A percentile compares a stretch with the other conserved stretches of the same genome.
Conservation (phyloP, 2,113 vertebrate species). For the Benitochromis conjunctus region DNA sequence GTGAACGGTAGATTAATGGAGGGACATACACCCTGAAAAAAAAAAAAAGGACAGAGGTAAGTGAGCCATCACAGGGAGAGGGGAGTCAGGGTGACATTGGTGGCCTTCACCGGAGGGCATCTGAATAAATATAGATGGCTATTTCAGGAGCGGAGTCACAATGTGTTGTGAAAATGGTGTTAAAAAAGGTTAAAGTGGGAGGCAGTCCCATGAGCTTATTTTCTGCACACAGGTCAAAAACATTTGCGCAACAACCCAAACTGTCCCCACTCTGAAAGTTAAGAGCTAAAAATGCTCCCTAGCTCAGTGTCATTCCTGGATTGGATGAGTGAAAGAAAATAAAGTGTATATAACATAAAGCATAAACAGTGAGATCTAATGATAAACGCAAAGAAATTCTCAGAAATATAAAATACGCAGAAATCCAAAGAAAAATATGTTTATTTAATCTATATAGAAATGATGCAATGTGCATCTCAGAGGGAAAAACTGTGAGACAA, state of each 20-base stretch:
- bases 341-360: neutral
- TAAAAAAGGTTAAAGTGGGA: neutral
- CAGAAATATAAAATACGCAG: neutral
- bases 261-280: neutral
- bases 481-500: conserved; percentile 63
- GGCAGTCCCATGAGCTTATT: neutral
- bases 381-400: neutral
- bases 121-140: neutral
- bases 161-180: neutral
- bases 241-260: neutral
- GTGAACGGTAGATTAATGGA: neutral
- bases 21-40: neutral
- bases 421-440: conserved; percentile 49
- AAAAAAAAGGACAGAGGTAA: conserved; percentile 9
- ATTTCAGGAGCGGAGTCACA: neutral
- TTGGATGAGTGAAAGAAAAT: neutral
- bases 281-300: neutral
- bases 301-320: neutral
- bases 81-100: neutral
- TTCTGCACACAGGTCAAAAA: neutral
- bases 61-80: neutral
- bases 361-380: neutral
- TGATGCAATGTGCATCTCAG: conserved; percentile 70
- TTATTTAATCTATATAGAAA: conserved; percentile 69
- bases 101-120: neutral